Percentiles rank a stretch among this genome's conserved stretches.
phyloP scores from a whole-genome alignment of 2,113 vertebrate genomes.

The Labrus mixtus region DNA sequence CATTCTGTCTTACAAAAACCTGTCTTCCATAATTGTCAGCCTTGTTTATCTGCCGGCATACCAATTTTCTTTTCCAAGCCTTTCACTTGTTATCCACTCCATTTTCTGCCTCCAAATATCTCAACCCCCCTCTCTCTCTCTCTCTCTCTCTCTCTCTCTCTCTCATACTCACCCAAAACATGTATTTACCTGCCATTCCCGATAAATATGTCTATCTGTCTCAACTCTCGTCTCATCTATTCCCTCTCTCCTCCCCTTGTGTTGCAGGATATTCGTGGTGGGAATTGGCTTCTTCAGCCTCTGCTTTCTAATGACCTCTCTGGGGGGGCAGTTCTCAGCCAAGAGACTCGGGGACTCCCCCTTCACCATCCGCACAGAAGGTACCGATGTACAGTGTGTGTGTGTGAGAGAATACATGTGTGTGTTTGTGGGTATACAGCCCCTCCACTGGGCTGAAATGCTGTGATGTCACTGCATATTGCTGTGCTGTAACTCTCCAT shows the following conservation, averaged over 20 bases:
- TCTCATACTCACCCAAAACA: constrained; percentile 19
- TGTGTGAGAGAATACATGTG: constrained; percentile 18
- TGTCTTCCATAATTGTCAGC: constrained; percentile 10
- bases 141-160: neutral
- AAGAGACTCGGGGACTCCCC: constrained; percentile 95
- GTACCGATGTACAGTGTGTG: constrained; percentile 77
- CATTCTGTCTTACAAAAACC: constrained; percentile 10
- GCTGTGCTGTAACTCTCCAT: constrained; percentile 13
- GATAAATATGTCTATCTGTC: constrained; percentile 23
- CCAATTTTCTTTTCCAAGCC: constrained; percentile 2
- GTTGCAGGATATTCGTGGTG: constrained; percentile 94
- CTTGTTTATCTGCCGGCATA: constrained; percentile 12
- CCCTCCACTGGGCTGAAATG: constrained; percentile 41
- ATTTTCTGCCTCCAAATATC: constrained; percentile 8
- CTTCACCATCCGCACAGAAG: constrained; percentile 97
- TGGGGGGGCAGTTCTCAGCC: constrained; percentile 96
- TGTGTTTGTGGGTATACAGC: constrained; percentile 29
- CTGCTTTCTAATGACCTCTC: constrained; percentile 98
- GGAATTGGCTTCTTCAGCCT: constrained; percentile 98
- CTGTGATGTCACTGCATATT: constrained; percentile 26
- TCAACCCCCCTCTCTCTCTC: neutral
- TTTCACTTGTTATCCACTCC: constrained; percentile 1
- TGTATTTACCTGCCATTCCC: constrained; percentile 43
- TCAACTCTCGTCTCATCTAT: constrained; percentile 26
- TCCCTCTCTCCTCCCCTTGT: constrained; percentile 46